Base-by-base conservation (phyloP, 2,888 invertebrate genomes). In the Mechanitis mazaeus region DNA sequence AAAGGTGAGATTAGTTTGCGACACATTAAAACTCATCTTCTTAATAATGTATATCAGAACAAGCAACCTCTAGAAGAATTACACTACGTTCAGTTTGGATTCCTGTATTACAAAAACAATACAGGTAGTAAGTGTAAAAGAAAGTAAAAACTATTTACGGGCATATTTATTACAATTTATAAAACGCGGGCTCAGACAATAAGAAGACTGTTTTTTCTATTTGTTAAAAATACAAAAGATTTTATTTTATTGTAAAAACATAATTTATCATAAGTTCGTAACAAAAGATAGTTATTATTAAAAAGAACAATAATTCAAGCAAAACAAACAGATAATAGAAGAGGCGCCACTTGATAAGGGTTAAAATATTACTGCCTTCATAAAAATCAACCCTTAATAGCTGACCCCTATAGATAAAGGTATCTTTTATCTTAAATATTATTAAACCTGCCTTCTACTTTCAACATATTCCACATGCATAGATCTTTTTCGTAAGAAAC, bases 1-100 rank as follows among this genome's bases (percentile, higher is more conserved):
- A 72, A 88, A 89, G 87, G 88, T 88, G 81, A 60, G 76, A 33
- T 45, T 33, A 33, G n/a, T 20, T 3, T 42, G 6, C 38, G 6
- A 35, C 6, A 35, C 4, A 35, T 35, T 5, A 35, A 6, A 35
- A 35, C 6, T 35, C 35, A 35, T 35, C 35, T 6, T 35, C 6
- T 5, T 5, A 35, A 5, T 35, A 5, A 3, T 35, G 35, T 35
- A 5, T 35, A 35, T 35, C 35, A 35, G 35, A 35, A 35, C 35
- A 35, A 35, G 4, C 3, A 35, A 3, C 3, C 6, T 35, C 2
- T 35, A 35, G 35, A 35, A 35, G 2, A 35, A 35, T 35, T 3
- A 35, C 35, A 35, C 35, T 35, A 35, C 6, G 4, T 6, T 35
- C 35, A 35, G 20, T 35, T 6, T 3, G 6, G 4, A 6, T 35